Evolutionary conservation across 2,888 invertebrate species (phyloP), one percentile per base, ranked within the genome.

Genomic region (Cephus sareptanus): DNA sequence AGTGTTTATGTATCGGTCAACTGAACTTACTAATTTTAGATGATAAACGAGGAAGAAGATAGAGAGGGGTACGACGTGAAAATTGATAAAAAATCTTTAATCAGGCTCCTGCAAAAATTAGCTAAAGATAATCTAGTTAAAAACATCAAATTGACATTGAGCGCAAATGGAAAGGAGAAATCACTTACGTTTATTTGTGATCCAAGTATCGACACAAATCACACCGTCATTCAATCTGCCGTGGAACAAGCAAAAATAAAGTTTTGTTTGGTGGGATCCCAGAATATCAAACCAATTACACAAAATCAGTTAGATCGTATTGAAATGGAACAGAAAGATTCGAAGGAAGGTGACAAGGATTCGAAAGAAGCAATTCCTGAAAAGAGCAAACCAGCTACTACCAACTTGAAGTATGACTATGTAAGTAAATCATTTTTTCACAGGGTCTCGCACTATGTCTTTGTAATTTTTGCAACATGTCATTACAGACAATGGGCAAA

Each of bases 71-170:
- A 92, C 75, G 89, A 92, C 11, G 93, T 93, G 0, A 93, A 91
- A 78, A 93, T 95, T 74, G 95, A 96, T 87, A 93, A 93, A 81
- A 95, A 95, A 87, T 95, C 96, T 0, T 86, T 96, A 34, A 87
- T 93, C 11, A 92, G 95, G 30, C 88, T 96, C 30, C 87, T 96
- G 33, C 91, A 92, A 34, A 93, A 93, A 77, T 90, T 96, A 79
- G 92, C 93, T 1, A 90, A 91, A 77, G 94, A 94, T 74, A 94
- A 94, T 13, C 92, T 93, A 78, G 90, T 95, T 11, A 93, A 94
- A 87, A 91, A 93, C 31, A 92, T 93, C 33, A 92, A 92, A 87
- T 85, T 94, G n/a, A 88, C 91, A 74, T 85, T 95, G 69, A 92
- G 88, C 69, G 91, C 90, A 56, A 91, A 92, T 12, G 90, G 90